A percentile compares a stretch with the other conserved stretches of the same genome.
These are phyloP conservation scores for Aphidius ervi DNA, from an alignment of 1,140 invertebrate genomes.

Conservation along the genomic window DNA sequence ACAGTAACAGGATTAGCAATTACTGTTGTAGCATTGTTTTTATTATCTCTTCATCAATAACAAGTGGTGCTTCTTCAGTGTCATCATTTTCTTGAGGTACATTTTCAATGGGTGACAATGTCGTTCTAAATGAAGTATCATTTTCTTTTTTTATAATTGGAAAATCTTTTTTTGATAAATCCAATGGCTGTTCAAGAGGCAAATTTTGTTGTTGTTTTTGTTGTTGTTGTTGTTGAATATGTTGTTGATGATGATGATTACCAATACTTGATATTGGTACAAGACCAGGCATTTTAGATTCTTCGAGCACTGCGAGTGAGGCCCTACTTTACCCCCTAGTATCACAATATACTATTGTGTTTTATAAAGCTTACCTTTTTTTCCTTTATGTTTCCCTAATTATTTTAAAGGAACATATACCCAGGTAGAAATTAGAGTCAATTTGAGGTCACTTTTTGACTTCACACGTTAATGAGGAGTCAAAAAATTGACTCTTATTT, in stretches of 20 bases:
- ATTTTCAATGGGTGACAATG: constrained; percentile 33
- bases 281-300: constrained; percentile 59
- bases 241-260: constrained; percentile 28
- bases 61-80: constrained; percentile 45
- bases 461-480: no score
- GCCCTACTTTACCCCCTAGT: no score
- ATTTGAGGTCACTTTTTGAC: no score
- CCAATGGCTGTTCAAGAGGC: constrained; percentile 75
- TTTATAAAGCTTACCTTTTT: no score
- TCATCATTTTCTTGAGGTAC: constrained; percentile 37
- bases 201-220: constrained; percentile 26
- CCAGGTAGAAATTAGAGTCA: no score
- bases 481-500: no score
- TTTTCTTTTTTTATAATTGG: constrained; percentile 39
- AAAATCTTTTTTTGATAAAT: constrained; percentile 78
- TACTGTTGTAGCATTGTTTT: constrained; percentile 19
- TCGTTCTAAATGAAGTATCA: constrained; percentile 37
- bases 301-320: no score
- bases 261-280: constrained; percentile 54
- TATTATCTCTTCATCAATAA: constrained; percentile 51
- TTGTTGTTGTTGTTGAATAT: background rate
- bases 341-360: no score
- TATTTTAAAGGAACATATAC: no score
- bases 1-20: constrained; percentile 27
- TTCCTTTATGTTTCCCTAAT: no score